Conservation (phyloP, 2,888 invertebrate species). For the Lucinisca nassula region DNA sequence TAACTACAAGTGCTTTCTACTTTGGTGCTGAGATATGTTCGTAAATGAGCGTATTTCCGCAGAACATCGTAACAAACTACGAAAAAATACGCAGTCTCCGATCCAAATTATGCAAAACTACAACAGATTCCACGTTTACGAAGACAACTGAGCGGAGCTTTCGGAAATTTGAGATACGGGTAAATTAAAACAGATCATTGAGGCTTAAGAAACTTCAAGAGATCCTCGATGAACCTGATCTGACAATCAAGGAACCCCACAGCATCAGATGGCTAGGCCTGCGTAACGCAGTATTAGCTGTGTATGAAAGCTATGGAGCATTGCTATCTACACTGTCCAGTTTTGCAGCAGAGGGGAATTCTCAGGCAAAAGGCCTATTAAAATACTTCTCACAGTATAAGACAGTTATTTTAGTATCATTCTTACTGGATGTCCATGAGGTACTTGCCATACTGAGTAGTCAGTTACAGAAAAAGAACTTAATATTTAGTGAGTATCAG, state of each 20-base stretch:
- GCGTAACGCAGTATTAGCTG: conserved; percentile 58
- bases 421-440: conserved; percentile 61
- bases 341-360: conserved; percentile 49
- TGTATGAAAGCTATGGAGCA: conserved; percentile 43
- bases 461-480: conserved; percentile 51
- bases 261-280: conserved; percentile 64
- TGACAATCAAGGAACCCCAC: conserved; percentile 60
- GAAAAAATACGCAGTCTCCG: no score
- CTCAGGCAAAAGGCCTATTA: conserved; percentile 36
- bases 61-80: no score
- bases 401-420: conserved; percentile 37
- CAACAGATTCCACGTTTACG: no score
- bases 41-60: no score
- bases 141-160: no score
- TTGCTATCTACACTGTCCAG: conserved; percentile 56
- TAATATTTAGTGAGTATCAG: conserved; percentile 53
- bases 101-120: no score
- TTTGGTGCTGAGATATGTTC: no score
- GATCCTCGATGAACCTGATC: conserved; percentile 55
- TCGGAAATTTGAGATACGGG: no score
- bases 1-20: no score
- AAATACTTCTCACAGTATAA: conserved; percentile 58
- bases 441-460: conserved; percentile 35
- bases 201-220: conserved; percentile 43
- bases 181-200: no score